Percentiles rank a stretch among this genome's conserved stretches.
phyloP scores from a whole-genome alignment of 2,797 vertebrate genomes.

The Meriones psammophilus region DNA sequence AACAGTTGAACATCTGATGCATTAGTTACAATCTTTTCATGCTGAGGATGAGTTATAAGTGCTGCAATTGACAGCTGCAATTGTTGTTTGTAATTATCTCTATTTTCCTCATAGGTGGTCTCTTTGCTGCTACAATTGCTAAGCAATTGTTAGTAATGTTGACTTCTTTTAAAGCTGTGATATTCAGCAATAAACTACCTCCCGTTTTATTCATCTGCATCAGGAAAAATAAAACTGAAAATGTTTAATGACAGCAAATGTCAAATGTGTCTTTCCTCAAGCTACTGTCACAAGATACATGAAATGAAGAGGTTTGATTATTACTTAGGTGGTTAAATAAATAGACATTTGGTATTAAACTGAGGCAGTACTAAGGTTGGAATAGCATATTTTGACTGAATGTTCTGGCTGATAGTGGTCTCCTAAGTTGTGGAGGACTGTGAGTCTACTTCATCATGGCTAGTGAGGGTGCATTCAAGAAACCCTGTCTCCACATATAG shows the following conservation, averaged over 20 bases:
- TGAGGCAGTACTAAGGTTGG: not conserved
- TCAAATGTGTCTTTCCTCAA: slow-evolving; percentile 27
- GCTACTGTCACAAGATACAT: not conserved
- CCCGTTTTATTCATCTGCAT: not conserved
- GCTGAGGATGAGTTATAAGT: slow-evolving; percentile 51
- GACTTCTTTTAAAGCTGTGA: slow-evolving; percentile 49
- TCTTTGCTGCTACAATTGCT: slow-evolving; percentile 47
- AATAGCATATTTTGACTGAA: not conserved
- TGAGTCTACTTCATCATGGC: not conserved
- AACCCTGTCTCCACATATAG: not conserved
- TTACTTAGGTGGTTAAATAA: slow-evolving; percentile 55
- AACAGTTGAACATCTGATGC: not conserved
- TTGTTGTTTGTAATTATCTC: slow-evolving; percentile 73
- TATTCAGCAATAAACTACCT: slow-evolving; percentile 27
- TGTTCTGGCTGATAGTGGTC: not conserved
- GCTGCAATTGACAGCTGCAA: slow-evolving; percentile 60
- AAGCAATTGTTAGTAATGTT: slow-evolving; percentile 40
- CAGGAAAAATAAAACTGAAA: not conserved
- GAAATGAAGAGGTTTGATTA: slow-evolving; percentile 27
- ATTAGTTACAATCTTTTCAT: slow-evolving; percentile 33
- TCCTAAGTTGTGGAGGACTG: not conserved
- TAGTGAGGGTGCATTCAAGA: not conserved
- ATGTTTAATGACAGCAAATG: slow-evolving; percentile 59
- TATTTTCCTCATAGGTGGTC: slow-evolving; percentile 75
- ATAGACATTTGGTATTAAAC: slow-evolving; percentile 23